Conservation (phyloP, 2,113 vertebrate genomes). For the Mus spicilegus region DNA sequence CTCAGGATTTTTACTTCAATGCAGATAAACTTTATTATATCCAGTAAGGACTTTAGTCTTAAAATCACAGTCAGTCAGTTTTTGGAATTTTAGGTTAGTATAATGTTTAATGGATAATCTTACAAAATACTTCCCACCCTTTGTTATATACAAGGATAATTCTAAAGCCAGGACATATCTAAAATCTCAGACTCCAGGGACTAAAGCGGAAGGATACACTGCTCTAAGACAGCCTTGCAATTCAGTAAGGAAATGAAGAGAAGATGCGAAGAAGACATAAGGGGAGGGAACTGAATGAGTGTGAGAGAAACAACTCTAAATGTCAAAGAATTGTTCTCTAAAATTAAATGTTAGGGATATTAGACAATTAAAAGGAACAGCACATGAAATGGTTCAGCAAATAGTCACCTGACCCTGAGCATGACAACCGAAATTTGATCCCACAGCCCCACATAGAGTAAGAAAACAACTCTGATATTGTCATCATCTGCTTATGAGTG, state of each 20-base stretch:
- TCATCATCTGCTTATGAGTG: not conserved
- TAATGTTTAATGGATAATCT: not conserved
- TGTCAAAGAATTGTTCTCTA: not conserved
- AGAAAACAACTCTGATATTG: not conserved
- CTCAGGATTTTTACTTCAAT: slow-evolving; percentile 40
- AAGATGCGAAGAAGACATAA: not conserved
- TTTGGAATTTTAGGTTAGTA: slow-evolving; percentile 17
- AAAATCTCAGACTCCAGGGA: not conserved
- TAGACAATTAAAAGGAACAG: slow-evolving; percentile 45
- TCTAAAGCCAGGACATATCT: not conserved
- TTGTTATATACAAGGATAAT: not conserved
- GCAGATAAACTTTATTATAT: not conserved
- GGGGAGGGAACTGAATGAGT: not conserved
- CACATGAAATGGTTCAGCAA: not conserved
- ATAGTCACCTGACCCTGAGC: not conserved
- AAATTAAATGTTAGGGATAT: not conserved
- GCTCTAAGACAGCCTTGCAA: not conserved
- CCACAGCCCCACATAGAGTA: not conserved
- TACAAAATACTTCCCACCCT: not conserved
- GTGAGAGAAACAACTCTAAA: not conserved
- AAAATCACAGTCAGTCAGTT: slow-evolving; percentile 10
- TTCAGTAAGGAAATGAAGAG: not conserved
- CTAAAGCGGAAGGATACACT: not conserved
- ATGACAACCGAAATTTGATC: not conserved
- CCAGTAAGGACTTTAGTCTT: not conserved